Base-by-base conservation (phyloP, 1,140 invertebrate genomes). In the Acyrthosiphon pisum region DNA sequence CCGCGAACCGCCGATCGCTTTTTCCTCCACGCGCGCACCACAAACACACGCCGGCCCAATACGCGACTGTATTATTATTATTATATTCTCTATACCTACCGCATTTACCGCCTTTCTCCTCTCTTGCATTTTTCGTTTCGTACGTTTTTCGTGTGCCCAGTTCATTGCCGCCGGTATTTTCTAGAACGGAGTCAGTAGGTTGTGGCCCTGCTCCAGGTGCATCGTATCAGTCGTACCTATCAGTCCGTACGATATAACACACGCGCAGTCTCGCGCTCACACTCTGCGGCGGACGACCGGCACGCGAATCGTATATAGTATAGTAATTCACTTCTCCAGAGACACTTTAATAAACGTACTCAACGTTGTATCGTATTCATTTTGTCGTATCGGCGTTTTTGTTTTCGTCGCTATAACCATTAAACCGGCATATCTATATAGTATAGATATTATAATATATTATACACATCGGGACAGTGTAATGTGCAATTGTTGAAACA, bases 151-250 rank as follows among this genome's bases (percentile, higher is more conserved):
- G 91, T 93, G 91, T 14, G 41, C 84, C 37, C 37, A 37, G 91
- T 93, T 86, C 91, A 56, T 86, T 53, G 91, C 41, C 91, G 91
- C 91, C 76, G 53, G 91, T 92, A 46, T 83, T 84, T 92, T 84
- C 22, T 92, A 53, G 91, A 93, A 93, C 91, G 76, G 81, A 93
- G 91, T 93, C 91, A 93, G 91, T 93, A 93, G 91, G 91, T 93
- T 93, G 91, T 93, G 81, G 91, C 81, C 91, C 68, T 83, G 91
- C 76, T 92, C 91, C 91, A 86, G 76, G 90, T 91, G 90, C 90
- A 56, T 56, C 46, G 91, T 76, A 76, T 76, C 60, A n/a, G 60
- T 93, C 81, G 81, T 76, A 76, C 60, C 60, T 76, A 76, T 76
- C 60, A 76, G 60, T 50, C 48, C 44, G 76, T 56, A 23, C 37